Base-by-base conservation (phyloP, 1,140 invertebrate species). In the Macrocentrus cingulum region DNA sequence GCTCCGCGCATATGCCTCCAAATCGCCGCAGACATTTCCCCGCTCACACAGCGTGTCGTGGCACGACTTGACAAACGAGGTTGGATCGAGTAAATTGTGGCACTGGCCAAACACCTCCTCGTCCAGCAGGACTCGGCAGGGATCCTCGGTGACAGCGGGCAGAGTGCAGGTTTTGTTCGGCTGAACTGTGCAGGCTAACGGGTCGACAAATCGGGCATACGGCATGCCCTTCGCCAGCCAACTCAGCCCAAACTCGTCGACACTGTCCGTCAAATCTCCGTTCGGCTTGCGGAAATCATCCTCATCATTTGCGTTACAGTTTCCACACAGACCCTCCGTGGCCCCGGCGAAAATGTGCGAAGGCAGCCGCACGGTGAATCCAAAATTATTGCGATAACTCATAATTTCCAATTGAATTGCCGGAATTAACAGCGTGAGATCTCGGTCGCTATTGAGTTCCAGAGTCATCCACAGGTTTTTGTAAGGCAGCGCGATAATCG, bases 271-370 rank as follows among this genome's bases (percentile, higher is more conserved):
- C 0, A 67, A 18, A 61, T 73, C 34, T n/a, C 59, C 59, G 39
- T 49, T 44, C 6, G 8, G 34, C 22, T 54, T 52, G n/a, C 75
- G 81, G 18, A 89, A 66, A 66, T 91, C 88, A 66, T 88, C 84
- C 0, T 82, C 75, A 8, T 80, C 70, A 66, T 89, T 81, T 8
- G 82, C 81, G 61, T 91, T 89, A 68, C 91, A 93, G 61, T 87
- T 83, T 48, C 91, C 91, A 70, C 91, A 93, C 0, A 93, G 72
- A 34, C 91, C 91, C 74, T 91, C 88, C 23, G 88, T 85, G 49
- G 84, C 84, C 55, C 85, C 85, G 9, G 81, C 83, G 71, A 91
- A 92, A 16, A 87, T 78, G 42, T 85, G 84, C 0, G 90, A 91
- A 0, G 91, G 90, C 2, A 85, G 32, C 53, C 80, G 83, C 1